These are phyloP conservation scores for Drosophila burlai DNA, from an alignment of 1,140 invertebrate species.

Conservation along the genomic window DNA sequence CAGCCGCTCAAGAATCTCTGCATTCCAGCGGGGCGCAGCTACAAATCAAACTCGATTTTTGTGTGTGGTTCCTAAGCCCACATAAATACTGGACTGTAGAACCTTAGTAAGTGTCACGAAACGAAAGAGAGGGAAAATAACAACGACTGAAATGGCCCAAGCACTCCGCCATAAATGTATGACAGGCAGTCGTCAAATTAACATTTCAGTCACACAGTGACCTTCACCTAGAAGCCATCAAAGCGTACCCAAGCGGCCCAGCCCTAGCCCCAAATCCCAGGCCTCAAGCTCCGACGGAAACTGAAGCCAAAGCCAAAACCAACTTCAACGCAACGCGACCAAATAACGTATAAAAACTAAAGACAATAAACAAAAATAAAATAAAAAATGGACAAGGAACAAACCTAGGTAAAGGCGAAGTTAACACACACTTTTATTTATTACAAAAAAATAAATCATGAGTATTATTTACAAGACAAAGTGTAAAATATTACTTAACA, in stretches of 20 bases:
- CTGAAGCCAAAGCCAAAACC: conserved; percentile 40
- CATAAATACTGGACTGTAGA: conserved; percentile 27
- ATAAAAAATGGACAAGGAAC: conserved; percentile 1
- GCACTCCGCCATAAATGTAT: conserved; percentile 49
- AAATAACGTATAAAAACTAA: conserved; percentile 49
- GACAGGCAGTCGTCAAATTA: conserved; percentile 62
- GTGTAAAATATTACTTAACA: neutral
- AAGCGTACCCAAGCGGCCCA: conserved; percentile 61
- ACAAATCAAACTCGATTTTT: conserved; percentile 31
- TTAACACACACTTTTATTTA: neutral
- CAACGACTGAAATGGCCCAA: conserved; percentile 27
- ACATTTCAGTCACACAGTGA: conserved; percentile 77
- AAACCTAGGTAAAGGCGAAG: neutral
- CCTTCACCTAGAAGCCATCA: conserved; percentile 81
- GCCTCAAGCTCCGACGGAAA: conserved; percentile 34
- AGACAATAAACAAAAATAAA: conserved; percentile 39
- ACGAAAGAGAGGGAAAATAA: neutral
- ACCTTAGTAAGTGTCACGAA: conserved; percentile 38
- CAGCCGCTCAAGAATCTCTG: conserved; percentile 7
- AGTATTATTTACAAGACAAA: too few species aligned
- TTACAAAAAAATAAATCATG: neutral
- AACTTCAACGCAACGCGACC: conserved; percentile 36
- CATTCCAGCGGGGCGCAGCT: conserved; percentile 9
- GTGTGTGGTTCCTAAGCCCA: conserved; percentile 3
- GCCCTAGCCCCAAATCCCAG: conserved; percentile 37